Conservation (phyloP, 2,888 invertebrate species). For the Nudaria mundana region DNA sequence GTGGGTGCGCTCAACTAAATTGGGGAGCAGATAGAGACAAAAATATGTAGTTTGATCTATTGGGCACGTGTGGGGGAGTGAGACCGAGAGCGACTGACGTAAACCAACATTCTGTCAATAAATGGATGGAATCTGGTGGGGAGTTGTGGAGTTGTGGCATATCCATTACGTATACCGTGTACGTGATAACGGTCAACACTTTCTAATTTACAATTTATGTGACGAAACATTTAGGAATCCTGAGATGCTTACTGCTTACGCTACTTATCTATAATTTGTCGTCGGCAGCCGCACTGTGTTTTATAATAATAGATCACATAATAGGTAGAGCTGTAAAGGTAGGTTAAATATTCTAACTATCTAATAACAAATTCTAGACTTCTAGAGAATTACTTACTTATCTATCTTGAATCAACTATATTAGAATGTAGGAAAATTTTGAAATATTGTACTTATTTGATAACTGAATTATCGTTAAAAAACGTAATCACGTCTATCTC, state of each 20-base stretch:
- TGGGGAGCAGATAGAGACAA: conserved; percentile 72
- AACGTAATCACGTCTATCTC: no score
- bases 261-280: no score
- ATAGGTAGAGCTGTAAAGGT: no score
- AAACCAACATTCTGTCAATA: conserved; percentile 65
- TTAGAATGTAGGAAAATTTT: no score
- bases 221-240: conserved; percentile 26
- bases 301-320: no score
- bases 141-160: conserved; percentile 57
- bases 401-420: no score
- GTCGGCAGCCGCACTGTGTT: no score
- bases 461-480: no score
- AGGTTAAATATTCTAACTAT: no score
- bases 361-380: no score
- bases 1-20: conserved; percentile 75
- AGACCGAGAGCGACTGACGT: conserved; percentile 53
- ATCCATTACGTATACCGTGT: conserved; percentile 56
- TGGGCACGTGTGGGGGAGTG: conserved; percentile 45
- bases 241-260: conserved; percentile 8
- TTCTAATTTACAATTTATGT: conserved; percentile 53
- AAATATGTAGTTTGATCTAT: conserved; percentile 48
- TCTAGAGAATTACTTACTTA: no score
- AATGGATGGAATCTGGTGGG: conserved; percentile 52
- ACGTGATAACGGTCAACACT: conserved; percentile 60
- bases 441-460: no score